Evolutionary conservation across 2,888 invertebrate genomes (phyloP).

Genomic region (Invenusta paracnida): DNA sequence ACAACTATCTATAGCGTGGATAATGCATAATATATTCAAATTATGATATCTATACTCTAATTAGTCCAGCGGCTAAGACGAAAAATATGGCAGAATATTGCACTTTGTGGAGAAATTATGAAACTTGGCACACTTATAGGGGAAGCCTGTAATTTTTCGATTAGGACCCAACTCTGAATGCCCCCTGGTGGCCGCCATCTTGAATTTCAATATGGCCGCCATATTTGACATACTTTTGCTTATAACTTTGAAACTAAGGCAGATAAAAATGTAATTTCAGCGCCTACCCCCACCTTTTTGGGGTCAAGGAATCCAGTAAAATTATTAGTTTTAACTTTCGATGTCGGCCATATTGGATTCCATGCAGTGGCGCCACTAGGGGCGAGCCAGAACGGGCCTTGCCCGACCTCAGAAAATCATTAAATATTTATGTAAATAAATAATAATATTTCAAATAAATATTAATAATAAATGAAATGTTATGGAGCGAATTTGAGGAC

Average conservation of each 20-base stretch:
- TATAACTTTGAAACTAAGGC: conserved; percentile 23
- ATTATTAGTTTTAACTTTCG: not conserved
- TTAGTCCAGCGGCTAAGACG: conserved; percentile 24
- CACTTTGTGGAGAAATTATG: conserved; percentile 17
- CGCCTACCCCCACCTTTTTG: not conserved
- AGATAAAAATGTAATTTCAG: conserved; percentile 21
- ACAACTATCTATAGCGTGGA: too few species aligned
- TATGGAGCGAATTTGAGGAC: not conserved
- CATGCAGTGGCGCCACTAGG: not conserved
- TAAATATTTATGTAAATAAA: conserved; percentile 2
- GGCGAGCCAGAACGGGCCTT: conserved; percentile 11
- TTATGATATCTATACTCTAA: too few species aligned
- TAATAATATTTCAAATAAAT: conserved; percentile 2
- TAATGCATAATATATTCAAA: too few species aligned
- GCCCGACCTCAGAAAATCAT: not conserved
- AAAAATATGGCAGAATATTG: not conserved
- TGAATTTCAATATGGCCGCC: conserved; percentile 23
- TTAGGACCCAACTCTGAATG: conserved; percentile 5
- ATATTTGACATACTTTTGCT: conserved; percentile 9
- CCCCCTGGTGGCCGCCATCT: conserved; percentile 11
- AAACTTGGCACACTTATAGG: conserved; percentile 19
- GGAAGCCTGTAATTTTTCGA: not conserved
- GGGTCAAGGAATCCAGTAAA: conserved; percentile 24
- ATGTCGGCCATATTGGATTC: not conserved
- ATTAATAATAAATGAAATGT: conserved; percentile 8